A percentile compares a stretch with the other conserved stretches of the same genome.
phyloP scores from a whole-genome alignment of 1,140 invertebrate genomes.

The Meloidogyne floridensis region DNA sequence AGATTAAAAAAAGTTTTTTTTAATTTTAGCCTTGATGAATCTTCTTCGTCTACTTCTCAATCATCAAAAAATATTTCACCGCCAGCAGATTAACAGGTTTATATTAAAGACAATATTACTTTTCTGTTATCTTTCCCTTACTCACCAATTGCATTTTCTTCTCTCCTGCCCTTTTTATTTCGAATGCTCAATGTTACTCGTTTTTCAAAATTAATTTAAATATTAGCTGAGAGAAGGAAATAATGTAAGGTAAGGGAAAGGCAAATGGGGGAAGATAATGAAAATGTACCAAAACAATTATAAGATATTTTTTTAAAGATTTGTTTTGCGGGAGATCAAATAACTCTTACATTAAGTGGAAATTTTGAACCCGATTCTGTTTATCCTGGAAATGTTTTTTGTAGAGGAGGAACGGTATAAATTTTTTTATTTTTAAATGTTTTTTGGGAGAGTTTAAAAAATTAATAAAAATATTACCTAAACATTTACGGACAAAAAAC shows the following conservation, averaged over 20 bases:
- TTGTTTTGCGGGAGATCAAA: constrained; percentile 91
- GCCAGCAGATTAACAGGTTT: constrained; percentile 30
- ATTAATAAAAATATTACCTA: background rate
- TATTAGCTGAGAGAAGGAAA: too few species aligned
- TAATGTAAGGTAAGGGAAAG: too few species aligned
- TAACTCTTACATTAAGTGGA: constrained; percentile 79
- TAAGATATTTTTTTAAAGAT: constrained; percentile 65
- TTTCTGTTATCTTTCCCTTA: background rate
- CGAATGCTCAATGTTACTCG: too few species aligned
- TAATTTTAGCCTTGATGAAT: constrained; percentile 43
- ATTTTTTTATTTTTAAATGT: background rate
- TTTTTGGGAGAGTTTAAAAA: background rate
- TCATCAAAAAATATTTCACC: constrained; percentile 24
- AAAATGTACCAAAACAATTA: background rate
- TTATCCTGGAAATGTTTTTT: constrained; percentile 73
- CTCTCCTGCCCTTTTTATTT: too few species aligned
- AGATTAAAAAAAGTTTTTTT: background rate
- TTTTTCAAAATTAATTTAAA: too few species aligned
- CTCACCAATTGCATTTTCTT: too few species aligned
- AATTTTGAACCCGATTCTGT: constrained; percentile 75
- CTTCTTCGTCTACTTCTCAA: constrained; percentile 67
- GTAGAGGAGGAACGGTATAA: constrained; percentile 53
- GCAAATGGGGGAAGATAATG: too few species aligned
- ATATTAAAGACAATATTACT: background rate
- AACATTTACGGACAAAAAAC: too few species aligned